Percentiles rank a stretch among this genome's conserved stretches.
Evolutionary conservation across 2,113 vertebrate genomes (phyloP).

Genomic region (Colaptes auratus): DNA sequence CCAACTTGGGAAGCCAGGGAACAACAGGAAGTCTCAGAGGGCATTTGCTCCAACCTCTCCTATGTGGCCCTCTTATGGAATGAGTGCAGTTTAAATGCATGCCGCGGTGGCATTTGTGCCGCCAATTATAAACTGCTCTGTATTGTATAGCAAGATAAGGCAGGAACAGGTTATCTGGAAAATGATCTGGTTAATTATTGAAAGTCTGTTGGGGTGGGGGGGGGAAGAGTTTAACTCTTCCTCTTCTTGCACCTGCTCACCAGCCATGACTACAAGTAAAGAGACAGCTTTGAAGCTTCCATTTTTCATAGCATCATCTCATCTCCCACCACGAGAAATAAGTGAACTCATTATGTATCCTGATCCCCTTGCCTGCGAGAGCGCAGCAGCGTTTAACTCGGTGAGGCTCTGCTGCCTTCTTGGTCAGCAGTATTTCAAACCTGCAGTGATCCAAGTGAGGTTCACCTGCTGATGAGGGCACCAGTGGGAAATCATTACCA

Average conservation of each 20-base stretch:
- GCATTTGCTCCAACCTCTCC: background rate
- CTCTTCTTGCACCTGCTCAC: background rate
- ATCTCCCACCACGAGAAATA: background rate
- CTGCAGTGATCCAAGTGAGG: background rate
- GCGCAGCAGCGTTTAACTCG: background rate
- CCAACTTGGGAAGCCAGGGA: background rate
- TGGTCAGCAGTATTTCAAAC: background rate
- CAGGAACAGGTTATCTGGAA: slow-evolving; percentile 57
- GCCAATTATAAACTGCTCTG: slow-evolving; percentile 17
- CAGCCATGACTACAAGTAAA: background rate
- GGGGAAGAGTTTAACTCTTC: slow-evolving; percentile 4
- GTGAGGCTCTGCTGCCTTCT: background rate
- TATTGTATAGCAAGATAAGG: slow-evolving; percentile 60
- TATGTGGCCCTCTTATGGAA: slow-evolving; percentile 38
- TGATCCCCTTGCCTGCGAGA: background rate
- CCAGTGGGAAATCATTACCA: background rate
- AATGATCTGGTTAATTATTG: slow-evolving; percentile 68
- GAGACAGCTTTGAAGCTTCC: background rate
- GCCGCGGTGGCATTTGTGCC: background rate
- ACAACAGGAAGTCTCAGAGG: background rate
- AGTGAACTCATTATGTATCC: background rate
- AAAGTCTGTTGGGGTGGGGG: background rate
- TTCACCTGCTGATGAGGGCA: background rate
- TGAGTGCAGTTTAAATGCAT: slow-evolving; percentile 65
- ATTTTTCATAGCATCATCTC: background rate